phyloP scores from a whole-genome alignment of 2,113 vertebrate species.

The Aegithalos caudatus region DNA sequence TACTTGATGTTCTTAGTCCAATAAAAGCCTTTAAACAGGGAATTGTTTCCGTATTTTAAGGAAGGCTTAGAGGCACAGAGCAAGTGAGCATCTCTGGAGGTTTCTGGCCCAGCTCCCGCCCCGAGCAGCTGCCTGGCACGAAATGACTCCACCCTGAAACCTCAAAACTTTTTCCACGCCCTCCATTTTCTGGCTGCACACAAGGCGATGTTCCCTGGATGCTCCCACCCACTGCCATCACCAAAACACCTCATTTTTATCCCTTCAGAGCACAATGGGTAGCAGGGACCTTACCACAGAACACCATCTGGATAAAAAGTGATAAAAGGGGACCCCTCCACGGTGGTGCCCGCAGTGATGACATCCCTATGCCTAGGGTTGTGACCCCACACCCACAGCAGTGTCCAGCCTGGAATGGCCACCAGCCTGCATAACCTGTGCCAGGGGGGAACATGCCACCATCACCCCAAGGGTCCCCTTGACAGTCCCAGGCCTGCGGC shows the following conservation, averaged over 20 bases:
- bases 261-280: background rate
- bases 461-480: background rate
- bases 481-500: rapidly evolving
- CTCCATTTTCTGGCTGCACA: background rate
- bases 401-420: background rate
- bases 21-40: background rate
- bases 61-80: background rate
- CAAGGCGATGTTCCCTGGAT: background rate
- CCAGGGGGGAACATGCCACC: rapidly evolving
- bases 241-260: background rate
- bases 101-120: background rate
- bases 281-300: background rate
- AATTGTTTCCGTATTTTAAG: background rate
- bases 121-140: rapidly evolving
- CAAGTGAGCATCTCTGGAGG: background rate
- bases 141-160: background rate
- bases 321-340: background rate
- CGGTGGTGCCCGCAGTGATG: too few species aligned
- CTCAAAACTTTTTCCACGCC: background rate
- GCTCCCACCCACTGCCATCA: background rate
- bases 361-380: rapidly evolving
- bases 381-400: background rate
- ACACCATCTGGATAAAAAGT: background rate
- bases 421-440: rapidly evolving
- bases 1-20: background rate